These are phyloP conservation scores for Athalia rosae DNA, from an alignment of 2,888 invertebrate genomes.

Conservation along the genomic window DNA sequence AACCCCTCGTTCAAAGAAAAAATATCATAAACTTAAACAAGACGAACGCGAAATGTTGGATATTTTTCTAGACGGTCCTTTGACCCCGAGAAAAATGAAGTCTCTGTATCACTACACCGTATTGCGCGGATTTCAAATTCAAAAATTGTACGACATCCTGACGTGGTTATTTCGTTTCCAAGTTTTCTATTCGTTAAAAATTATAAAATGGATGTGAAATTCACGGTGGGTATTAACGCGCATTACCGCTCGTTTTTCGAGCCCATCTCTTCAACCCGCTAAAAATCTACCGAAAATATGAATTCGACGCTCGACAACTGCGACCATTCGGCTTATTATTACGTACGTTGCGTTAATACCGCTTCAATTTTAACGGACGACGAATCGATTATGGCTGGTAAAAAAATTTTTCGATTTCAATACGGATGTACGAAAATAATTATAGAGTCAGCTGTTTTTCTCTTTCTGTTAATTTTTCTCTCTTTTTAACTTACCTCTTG, in stretches of 20 bases:
- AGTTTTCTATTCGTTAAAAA: too few relatives aligned
- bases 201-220: background rate
- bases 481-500: conserved; percentile 58
- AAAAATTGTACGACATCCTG: too few relatives aligned
- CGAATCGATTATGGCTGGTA: conserved; percentile 10
- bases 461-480: background rate
- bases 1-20: too few relatives aligned
- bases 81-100: too few relatives aligned
- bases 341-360: conserved; percentile 10
- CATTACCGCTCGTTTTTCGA: conserved; percentile 43
- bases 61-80: too few relatives aligned
- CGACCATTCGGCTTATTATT: conserved; percentile 20
- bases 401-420: background rate
- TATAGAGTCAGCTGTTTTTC: too few relatives aligned
- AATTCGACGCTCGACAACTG: conserved; percentile 34
- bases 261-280: conserved; percentile 8
- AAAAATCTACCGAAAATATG: conserved; percentile 36
- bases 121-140: too few relatives aligned
- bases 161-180: too few relatives aligned
- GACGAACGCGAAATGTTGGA: too few relatives aligned
- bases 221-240: conserved; percentile 35
- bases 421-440: too few relatives aligned
- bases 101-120: too few relatives aligned
- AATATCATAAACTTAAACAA: too few relatives aligned
- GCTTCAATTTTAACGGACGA: conserved; percentile 27